Conservation (phyloP, 64 coral and sea anemone genomes). For the Porites australiensis region DNA sequence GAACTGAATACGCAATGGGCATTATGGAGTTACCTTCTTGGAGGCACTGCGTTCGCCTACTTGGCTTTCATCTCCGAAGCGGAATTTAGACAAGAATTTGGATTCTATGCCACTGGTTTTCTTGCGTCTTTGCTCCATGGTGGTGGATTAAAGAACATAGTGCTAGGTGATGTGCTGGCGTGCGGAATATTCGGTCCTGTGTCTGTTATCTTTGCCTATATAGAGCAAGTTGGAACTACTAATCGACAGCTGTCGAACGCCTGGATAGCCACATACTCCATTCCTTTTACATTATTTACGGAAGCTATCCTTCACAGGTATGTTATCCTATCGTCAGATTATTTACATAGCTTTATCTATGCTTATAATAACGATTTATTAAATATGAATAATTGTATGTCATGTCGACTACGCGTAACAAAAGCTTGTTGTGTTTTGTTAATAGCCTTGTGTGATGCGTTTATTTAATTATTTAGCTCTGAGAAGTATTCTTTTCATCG, state of each 20-base stretch:
- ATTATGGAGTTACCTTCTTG: constrained; percentile 46
- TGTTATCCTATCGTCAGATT: background rate
- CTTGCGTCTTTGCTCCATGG: constrained; percentile 53
- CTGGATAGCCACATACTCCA: constrained; percentile 27
- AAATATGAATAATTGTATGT: background rate
- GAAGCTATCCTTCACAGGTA: constrained; percentile 71
- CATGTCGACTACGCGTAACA: background rate
- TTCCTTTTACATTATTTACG: constrained; percentile 49
- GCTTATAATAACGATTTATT: background rate
- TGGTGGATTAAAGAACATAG: constrained; percentile 59
- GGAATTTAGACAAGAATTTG: constrained; percentile 51
- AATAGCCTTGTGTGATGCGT: background rate
- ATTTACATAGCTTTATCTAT: background rate
- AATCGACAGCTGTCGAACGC: background rate
- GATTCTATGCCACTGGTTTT: constrained; percentile 36
- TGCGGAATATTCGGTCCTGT: constrained; percentile 64
- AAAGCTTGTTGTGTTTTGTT: background rate
- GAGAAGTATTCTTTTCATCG: background rate
- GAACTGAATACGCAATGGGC: constrained; percentile 46
- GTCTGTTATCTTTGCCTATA: constrained; percentile 54
- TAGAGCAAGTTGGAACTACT: constrained; percentile 57
- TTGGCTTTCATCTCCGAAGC: constrained; percentile 48
- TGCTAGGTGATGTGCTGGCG: constrained; percentile 38
- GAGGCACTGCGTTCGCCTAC: background rate
- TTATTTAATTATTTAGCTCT: no score